Evolutionary conservation across 2,113 vertebrate genomes (phyloP), one percentile per base, ranked within the genome.

Genomic region (Proterorhinus semilunaris): DNA sequence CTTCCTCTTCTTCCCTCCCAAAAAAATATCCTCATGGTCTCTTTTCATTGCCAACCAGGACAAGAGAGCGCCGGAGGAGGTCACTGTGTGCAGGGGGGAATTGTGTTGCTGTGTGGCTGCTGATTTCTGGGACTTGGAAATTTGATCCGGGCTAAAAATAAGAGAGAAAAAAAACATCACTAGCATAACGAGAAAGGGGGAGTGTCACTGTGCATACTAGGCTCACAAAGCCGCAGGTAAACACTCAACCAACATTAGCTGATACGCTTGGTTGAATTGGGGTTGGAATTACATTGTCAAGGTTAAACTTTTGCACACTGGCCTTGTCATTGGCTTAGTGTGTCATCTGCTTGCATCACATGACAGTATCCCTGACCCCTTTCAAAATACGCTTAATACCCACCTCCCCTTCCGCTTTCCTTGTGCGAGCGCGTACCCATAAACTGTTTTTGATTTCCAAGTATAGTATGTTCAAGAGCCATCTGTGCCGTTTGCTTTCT

Each of bases 121-220:
- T 81, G 81, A 84, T 69, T 3, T 75, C 71, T 17, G 42, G 51
- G 57, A 64, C 74, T 76, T 82, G 86, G 90, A 91, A 92, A 92
- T 86, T 80, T 51, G 83, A 92, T 86, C 85, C 63, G 83, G n/a
- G 81, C 91, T 92, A 92, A 92, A 92, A 91, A 91, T 91, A 92
- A 90, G 84, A 66, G 76, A 76, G 2, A 82, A 84, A 70, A 78
- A 78, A 75, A 51, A 81, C 82, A 83, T 73, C 77, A 76, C 67
- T 81, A 78, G 82, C 81, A 81, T 74, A 81, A 80, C 76, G 66
- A 80, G 68, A 68, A 79, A 69, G 81, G 81, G 76, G 81, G 81
- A 73, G 88, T 81, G 80, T 81, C 73, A 45, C 64, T 83, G 76
- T 76, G 47, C 68, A 3, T 5, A 5, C 27, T 36, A 9, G 67